Percentiles rank a stretch among this genome's conserved stretches.
Conservation (phyloP, 2,113 vertebrate species). For the Microcebus ravelobensis region DNA sequence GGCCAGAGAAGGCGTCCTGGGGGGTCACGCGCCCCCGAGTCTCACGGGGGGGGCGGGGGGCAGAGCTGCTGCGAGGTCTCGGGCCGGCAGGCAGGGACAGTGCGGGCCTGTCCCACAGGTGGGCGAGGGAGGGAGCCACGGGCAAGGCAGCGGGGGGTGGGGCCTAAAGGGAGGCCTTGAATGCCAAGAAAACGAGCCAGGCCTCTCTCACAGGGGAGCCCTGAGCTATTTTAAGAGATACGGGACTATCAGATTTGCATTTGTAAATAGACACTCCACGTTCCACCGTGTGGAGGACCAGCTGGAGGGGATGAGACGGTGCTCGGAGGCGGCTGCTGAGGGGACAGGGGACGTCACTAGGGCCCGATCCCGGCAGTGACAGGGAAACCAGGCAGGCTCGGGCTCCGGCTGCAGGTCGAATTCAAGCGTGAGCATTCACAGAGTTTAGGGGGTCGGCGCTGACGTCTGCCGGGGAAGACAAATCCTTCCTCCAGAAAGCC, state of each 20-base stretch:
- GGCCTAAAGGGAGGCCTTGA: background rate
- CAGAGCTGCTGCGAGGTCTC: background rate
- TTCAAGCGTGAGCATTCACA: background rate
- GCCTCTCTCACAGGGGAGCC: background rate
- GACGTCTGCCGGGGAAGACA: background rate
- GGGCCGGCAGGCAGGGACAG: background rate
- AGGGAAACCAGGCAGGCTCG: background rate
- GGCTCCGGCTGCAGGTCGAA: background rate
- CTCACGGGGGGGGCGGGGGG: background rate
- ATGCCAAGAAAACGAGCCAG: rapidly evolving
- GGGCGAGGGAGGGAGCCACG: rapidly evolving
- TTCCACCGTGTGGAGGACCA: background rate
- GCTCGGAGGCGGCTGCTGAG: no score
- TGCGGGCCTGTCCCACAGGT: no score
- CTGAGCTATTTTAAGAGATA: background rate
- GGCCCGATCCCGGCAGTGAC: background rate
- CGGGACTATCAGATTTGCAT: background rate
- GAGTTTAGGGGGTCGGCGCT: background rate
- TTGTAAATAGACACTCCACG: background rate
- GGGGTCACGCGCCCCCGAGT: background rate
- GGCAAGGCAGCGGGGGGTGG: background rate
- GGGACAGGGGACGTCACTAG: no score
- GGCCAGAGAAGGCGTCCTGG: background rate
- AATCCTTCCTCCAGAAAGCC: background rate
- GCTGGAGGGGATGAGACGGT: background rate